phyloP scores from a whole-genome alignment of 92 coral and sea anemone species.

The Porites rus region DNA sequence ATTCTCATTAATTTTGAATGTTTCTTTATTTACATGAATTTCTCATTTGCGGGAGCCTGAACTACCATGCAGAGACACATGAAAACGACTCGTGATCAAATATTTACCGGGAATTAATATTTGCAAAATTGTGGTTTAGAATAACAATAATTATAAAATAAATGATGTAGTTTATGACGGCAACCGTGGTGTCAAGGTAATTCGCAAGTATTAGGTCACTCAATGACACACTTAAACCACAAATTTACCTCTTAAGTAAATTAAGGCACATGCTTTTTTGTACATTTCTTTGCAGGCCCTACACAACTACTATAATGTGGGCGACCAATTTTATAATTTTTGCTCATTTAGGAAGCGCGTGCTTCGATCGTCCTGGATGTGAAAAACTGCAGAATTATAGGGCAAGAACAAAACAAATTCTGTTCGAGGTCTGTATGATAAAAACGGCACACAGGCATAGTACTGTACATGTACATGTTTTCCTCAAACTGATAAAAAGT shows the following conservation, averaged over 20 bases:
- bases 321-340: too few species aligned
- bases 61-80: neutral
- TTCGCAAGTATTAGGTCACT: neutral
- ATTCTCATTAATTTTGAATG: neutral
- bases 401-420: too few species aligned
- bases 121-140: slow-evolving; percentile 1
- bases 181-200: neutral
- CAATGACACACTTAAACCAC: neutral
- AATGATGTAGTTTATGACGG: neutral
- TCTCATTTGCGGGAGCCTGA: neutral
- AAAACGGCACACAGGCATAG: too few species aligned
- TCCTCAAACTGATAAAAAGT: too few species aligned
- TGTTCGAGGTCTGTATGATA: too few species aligned
- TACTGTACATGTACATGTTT: too few species aligned
- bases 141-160: neutral
- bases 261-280: neutral
- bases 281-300: too few species aligned
- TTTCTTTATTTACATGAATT: neutral
- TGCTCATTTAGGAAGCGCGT: too few species aligned
- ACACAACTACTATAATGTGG: too few species aligned
- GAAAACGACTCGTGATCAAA: slow-evolving; percentile 8
- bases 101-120: neutral
- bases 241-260: neutral
- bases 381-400: too few species aligned
- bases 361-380: too few species aligned